Base-by-base conservation (phyloP, 2,888 invertebrate species). In the Lydus trimaculatus region DNA sequence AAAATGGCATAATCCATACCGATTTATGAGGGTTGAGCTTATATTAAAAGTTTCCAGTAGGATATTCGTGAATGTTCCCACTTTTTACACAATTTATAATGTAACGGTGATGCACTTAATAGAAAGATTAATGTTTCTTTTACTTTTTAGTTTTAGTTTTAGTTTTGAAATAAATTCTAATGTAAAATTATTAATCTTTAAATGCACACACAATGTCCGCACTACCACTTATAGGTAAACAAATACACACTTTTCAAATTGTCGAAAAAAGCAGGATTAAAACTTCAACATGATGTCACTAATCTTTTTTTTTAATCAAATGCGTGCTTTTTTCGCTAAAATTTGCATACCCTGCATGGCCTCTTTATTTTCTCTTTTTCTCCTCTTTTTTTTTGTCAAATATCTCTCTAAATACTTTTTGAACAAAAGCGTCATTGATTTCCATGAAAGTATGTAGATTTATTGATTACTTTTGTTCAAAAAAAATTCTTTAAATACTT, bases 201-300 rank as follows among this genome's bases (percentile, higher is more conserved):
- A 72, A 71, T 73, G 73, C 73, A 76, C 76, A 75, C 76, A 76
- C 71, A 72, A 71, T 74, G 75, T 76, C 72, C 73, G 73, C 77
- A 73, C 69, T 74, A 64, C 65, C 67, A 73, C 77, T 70, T 78
- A 73, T 81, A 81, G 80, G 80, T 81, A 81, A 81, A 79, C 74
- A 74, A 70, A 73, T 56, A 64, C 58, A 72, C 71, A 75, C 31
- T 61, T 36, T 31, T 58, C 36, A 17, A 64, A 17, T 63, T 63
- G n/a, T 58, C 56, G 31, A 56, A 63, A 17, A 61, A 61, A 36
- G 61, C 39, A 36, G 23, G n/a, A 56, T 20, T 13, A 63, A 58
- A 17, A 20, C 9, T n/a, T 31, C 31, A 28, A 17, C 58, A 23
- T 17, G 23, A 17, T 28, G 1, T 11, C 17, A 23, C 15, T 17